These are phyloP conservation scores for Lymantria dispar DNA, from an alignment of 2,888 invertebrate species.

Conservation along the genomic window DNA sequence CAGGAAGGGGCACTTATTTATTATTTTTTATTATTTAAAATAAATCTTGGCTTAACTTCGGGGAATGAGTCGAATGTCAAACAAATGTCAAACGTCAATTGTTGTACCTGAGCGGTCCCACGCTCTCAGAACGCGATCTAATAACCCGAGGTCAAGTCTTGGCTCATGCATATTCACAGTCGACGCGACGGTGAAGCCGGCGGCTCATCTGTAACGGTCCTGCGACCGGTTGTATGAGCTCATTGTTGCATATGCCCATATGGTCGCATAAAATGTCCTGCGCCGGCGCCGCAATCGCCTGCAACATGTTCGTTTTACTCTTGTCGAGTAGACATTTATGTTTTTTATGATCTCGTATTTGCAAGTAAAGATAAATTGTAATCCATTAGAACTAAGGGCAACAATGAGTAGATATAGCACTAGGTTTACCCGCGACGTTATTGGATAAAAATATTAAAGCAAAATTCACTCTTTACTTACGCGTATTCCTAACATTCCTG, in stretches of 20 bases:
- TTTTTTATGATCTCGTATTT: background rate
- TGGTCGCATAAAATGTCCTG: slow-evolving; percentile 34
- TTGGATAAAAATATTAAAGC: too few species aligned
- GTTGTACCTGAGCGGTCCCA: slow-evolving; percentile 62
- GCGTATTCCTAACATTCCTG: too few species aligned
- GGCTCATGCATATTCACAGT: slow-evolving; percentile 79
- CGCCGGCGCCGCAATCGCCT: slow-evolving; percentile 10
- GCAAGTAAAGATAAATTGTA: background rate
- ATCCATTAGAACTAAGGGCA: background rate
- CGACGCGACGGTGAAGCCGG: slow-evolving; percentile 44
- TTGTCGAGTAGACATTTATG: slow-evolving; percentile 6
- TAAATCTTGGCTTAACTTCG: slow-evolving; percentile 22
- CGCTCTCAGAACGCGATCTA: slow-evolving; percentile 69
- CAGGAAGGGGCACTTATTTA: background rate
- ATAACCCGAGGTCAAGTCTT: slow-evolving; percentile 77
- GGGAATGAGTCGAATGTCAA: slow-evolving; percentile 41
- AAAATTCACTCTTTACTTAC: too few species aligned
- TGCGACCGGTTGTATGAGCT: slow-evolving; percentile 72
- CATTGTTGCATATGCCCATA: slow-evolving; percentile 71
- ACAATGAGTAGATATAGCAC: too few species aligned
- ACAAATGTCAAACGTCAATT: slow-evolving; percentile 66
- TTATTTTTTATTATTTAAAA: background rate
- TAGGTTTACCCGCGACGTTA: too few species aligned
- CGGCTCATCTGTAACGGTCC: slow-evolving; percentile 80
- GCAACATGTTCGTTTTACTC: slow-evolving; percentile 2